These are phyloP conservation scores for Pyrrhia umbra DNA, from an alignment of 2,888 invertebrate species.

Conservation along the genomic window DNA sequence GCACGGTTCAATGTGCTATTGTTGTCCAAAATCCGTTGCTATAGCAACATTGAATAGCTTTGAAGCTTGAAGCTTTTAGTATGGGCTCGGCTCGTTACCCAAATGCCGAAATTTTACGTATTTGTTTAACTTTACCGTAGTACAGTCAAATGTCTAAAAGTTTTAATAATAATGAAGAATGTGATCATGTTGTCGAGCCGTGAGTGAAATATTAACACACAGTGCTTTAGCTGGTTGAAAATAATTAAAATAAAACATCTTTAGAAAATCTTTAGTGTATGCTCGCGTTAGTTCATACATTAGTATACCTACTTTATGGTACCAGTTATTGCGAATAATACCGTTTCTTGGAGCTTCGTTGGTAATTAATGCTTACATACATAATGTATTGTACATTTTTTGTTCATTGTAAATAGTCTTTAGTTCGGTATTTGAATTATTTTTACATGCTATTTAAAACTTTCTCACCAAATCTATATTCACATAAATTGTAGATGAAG, in stretches of 20 bases:
- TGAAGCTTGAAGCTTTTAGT: constrained; percentile 58
- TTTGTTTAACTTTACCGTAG: constrained; percentile 11
- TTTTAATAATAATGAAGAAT: constrained; percentile 51
- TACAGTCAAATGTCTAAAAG: constrained; percentile 47
- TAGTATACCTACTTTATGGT: constrained; percentile 52
- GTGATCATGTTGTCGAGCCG: constrained; percentile 61
- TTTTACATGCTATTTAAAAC: constrained; percentile 34
- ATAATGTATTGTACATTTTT: constrained; percentile 57
- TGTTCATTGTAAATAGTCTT: constrained; percentile 38
- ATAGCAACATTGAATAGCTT: constrained; percentile 87
- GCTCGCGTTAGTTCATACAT: constrained; percentile 43
- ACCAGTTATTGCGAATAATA: constrained; percentile 51
- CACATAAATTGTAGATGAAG: constrained; percentile 18
- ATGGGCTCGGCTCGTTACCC: constrained; percentile 48
- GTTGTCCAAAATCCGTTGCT: constrained; percentile 80
- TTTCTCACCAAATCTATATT: constrained; percentile 42
- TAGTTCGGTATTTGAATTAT: constrained; percentile 43
- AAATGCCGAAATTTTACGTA: constrained; percentile 33
- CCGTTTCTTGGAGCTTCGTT: constrained; percentile 52
- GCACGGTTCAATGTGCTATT: constrained; percentile 62
- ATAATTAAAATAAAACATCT: constrained; percentile 11
- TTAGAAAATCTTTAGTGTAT: constrained; percentile 46
- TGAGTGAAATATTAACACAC: constrained; percentile 58
- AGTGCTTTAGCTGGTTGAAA: constrained; percentile 25
- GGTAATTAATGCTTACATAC: constrained; percentile 59